These are phyloP conservation scores for Reticulitermes speratus DNA, from an alignment of 1,140 invertebrate species.

Conservation along the genomic window DNA sequence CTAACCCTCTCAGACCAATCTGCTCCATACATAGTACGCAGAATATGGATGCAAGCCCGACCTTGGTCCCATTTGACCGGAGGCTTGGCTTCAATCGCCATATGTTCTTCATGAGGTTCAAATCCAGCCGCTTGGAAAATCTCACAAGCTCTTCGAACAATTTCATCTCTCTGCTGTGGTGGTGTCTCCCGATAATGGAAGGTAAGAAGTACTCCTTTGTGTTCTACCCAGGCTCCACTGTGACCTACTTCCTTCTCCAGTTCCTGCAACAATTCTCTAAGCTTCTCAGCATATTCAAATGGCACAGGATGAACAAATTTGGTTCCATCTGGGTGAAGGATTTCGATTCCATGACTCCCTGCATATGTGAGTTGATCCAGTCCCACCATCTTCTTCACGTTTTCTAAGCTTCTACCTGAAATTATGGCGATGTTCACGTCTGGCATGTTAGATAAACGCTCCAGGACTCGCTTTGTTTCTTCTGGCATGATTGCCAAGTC, in stretches of 20 bases:
- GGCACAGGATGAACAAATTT: slow-evolving; percentile 47
- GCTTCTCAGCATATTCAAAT: slow-evolving; percentile 44
- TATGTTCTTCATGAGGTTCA: slow-evolving; percentile 42
- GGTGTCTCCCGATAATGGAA: slow-evolving; percentile 49
- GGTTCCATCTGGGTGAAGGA: slow-evolving; percentile 46
- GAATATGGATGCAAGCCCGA: slow-evolving; percentile 47
- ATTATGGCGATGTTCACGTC: slow-evolving; percentile 48
- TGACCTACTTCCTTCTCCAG: slow-evolving; percentile 43
- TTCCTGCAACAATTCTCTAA: slow-evolving; percentile 41
- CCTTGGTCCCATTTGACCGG: slow-evolving; percentile 49
- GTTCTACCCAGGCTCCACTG: slow-evolving; percentile 50
- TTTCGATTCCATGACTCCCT: slow-evolving; percentile 49
- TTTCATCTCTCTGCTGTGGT: slow-evolving; percentile 35
- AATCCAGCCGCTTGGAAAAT: slow-evolving; percentile 44
- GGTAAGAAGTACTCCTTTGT: slow-evolving; percentile 47
- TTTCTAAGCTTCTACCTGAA: slow-evolving; percentile 45
- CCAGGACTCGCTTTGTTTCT: slow-evolving; percentile 45
- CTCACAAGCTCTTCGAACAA: slow-evolving; percentile 42
- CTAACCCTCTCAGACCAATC: slow-evolving; percentile 47
- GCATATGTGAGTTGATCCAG: slow-evolving; percentile 41
- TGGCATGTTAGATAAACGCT: slow-evolving; percentile 43
- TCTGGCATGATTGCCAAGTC: slow-evolving; percentile 46
- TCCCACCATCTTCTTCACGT: slow-evolving; percentile 46
- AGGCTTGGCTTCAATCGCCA: slow-evolving; percentile 47
- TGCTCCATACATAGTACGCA: slow-evolving; percentile 46